Conservation (phyloP, 2,797 vertebrate genomes). For the Merluccius polli region DNA sequence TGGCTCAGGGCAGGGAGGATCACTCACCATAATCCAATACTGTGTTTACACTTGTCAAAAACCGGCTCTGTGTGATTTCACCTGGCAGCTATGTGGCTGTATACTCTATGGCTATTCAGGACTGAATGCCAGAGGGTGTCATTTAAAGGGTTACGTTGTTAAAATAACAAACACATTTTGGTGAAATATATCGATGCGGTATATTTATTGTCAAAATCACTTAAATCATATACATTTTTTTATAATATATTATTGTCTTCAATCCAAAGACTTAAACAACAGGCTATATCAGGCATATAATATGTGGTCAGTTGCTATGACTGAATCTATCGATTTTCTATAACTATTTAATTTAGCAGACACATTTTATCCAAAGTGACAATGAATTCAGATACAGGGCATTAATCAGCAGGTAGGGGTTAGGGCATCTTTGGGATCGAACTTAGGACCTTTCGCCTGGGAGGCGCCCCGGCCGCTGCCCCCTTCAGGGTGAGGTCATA, state of each 20-base stretch:
- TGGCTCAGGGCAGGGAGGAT: conserved; percentile 11
- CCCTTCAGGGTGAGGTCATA: not conserved
- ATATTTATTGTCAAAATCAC: not conserved
- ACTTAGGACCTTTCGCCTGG: not conserved
- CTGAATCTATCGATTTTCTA: not conserved
- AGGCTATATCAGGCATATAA: not conserved
- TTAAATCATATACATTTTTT: too few species aligned
- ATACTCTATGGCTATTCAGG: not conserved
- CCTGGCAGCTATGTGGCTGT: not conserved
- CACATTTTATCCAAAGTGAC: not conserved
- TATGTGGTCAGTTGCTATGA: not conserved
- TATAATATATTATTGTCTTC: too few species aligned
- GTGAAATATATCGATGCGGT: not conserved
- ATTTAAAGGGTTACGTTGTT: not conserved
- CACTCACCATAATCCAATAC: conserved; percentile 9
- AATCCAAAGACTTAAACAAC: too few species aligned
- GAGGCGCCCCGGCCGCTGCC: too few species aligned
- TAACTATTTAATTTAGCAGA: not conserved
- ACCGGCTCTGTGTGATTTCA: not conserved
- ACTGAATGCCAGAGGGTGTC: not conserved
- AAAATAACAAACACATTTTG: not conserved
- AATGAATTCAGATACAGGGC: not conserved
- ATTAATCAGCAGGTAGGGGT: not conserved
- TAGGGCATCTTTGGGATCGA: not conserved
- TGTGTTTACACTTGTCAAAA: not conserved